Base-by-base conservation (phyloP, 2,797 vertebrate genomes). In the Eptatretus atami region DNA sequence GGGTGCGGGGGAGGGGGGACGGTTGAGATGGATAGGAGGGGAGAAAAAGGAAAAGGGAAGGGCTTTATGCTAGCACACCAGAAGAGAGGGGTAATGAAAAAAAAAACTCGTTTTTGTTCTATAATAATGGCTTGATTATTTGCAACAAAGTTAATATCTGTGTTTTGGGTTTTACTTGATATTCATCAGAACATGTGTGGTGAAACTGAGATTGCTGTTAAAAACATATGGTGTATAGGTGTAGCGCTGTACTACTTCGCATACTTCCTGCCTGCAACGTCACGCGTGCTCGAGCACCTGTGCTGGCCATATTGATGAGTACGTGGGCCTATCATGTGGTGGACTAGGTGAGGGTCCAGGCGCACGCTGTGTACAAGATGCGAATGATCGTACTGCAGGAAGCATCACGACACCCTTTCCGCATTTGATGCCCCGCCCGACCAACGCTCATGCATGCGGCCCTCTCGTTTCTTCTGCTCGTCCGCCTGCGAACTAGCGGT, bases 401-500 rank as follows among this genome's bases (percentile, higher is more conserved):
- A 67, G 78, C 83, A 1, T n/a, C 82, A 83, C 19, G 70, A 74
- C 0, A 82, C 84, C 1, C 73, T 93, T 11, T 74, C 77, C 0
- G 84, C 86, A 53, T 88, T 95, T 63, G 78, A n/a, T 94, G 19
- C n/a, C n/a, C n/a, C n/a, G n/a, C n/a, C 73, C 71, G 5, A 73
- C 79, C 66, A 88, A 84, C 57, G 84, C 88, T 0, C 75, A 79
- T 15, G 82, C 87, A 1, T 95, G 88, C 87, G 87, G 87, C 0
- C 83, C 83, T 0, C 73, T 82, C 3, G 82, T 95, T 5, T 85
- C 87, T 0, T 71, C 82, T n/a, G n/a, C 0, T 94, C 86, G 88
- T 82, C 86, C 10, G 85, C n/a, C n/a, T 88, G 54, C n/a, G 88
- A 95, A 64, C 71, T 95, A 79, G 94, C 72, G 88, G 87, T 1